These are phyloP conservation scores for Agrotis ipsilon DNA, from an alignment of 2,888 invertebrate species.

Conservation along the genomic window DNA sequence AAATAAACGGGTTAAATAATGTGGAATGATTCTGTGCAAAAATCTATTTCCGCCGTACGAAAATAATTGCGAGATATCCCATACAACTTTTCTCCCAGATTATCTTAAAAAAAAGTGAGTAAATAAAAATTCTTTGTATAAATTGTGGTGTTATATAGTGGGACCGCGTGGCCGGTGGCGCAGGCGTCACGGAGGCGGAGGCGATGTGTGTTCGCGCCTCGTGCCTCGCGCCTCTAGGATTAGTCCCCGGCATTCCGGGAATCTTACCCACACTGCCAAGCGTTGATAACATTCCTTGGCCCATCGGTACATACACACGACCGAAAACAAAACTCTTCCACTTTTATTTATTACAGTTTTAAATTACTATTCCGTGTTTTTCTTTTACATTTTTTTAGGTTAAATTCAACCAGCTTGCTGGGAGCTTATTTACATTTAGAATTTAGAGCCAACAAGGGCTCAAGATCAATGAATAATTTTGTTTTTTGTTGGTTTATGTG, in stretches of 20 bases:
- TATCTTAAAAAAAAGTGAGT: neutral
- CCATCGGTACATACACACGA: conserved; percentile 34
- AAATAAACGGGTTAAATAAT: neutral
- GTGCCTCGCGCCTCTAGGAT: conserved; percentile 66
- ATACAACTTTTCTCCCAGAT: neutral
- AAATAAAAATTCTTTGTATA: conserved; percentile 15
- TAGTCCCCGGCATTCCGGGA: conserved; percentile 71
- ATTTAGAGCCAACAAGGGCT: no score
- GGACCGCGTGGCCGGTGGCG: conserved; percentile 50
- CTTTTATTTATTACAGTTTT: conserved; percentile 31
- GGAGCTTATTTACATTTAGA: neutral
- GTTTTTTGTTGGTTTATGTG: no score
- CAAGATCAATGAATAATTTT: no score
- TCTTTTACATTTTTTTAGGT: conserved; percentile 13
- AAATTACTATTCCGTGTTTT: conserved; percentile 24
- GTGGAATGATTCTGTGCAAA: neutral
- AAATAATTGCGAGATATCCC: neutral
- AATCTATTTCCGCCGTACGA: neutral
- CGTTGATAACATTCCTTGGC: conserved; percentile 67
- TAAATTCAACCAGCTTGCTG: neutral
- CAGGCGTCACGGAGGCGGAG: conserved; percentile 58
- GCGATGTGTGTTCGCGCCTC: conserved; percentile 65
- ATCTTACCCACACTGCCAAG: conserved; percentile 57
- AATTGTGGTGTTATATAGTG: conserved; percentile 21
- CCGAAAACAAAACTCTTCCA: conserved; percentile 44